Conservation (phyloP, 2,113 vertebrate species). For the Pogonocichla stellata region DNA sequence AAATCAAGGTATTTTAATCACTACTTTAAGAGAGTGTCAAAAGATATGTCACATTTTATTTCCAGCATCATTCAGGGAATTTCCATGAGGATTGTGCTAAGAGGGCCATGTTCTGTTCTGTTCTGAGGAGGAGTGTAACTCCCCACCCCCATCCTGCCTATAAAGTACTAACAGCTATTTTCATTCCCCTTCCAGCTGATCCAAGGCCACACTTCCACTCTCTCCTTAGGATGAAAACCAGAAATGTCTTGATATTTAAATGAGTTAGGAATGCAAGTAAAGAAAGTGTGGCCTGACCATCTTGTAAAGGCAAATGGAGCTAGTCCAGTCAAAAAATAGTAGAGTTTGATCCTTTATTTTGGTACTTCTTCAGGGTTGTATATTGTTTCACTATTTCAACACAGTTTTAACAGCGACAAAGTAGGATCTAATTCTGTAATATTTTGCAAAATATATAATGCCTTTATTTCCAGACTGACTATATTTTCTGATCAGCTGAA, state of each 20-base stretch:
- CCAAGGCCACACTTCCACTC: not conserved
- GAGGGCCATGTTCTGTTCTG: not conserved
- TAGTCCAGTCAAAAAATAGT: not conserved
- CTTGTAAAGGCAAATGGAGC: not conserved
- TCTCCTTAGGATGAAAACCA: not conserved
- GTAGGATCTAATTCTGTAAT: not conserved
- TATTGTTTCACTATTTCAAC: not conserved
- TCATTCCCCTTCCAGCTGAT: not conserved
- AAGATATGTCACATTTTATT: not conserved
- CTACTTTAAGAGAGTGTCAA: not conserved
- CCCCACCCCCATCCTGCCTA: accelerated
- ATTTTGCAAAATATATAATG: not conserved
- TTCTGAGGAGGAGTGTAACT: not conserved
- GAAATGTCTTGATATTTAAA: not conserved
- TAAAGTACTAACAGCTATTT: accelerated
- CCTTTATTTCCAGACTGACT: not conserved
- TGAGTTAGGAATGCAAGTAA: not conserved
- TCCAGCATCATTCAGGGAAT: not conserved
- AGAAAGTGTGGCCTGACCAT: not conserved
- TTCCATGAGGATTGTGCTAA: not conserved
- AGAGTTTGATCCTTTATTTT: not conserved
- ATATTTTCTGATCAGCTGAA: not conserved
- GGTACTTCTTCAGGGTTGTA: not conserved
- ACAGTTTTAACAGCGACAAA: not conserved
- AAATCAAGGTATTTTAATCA: not conserved